These are phyloP conservation scores for Myripristis jacobus DNA, from an alignment of 2,797 vertebrate genomes.

Conservation along the genomic window DNA sequence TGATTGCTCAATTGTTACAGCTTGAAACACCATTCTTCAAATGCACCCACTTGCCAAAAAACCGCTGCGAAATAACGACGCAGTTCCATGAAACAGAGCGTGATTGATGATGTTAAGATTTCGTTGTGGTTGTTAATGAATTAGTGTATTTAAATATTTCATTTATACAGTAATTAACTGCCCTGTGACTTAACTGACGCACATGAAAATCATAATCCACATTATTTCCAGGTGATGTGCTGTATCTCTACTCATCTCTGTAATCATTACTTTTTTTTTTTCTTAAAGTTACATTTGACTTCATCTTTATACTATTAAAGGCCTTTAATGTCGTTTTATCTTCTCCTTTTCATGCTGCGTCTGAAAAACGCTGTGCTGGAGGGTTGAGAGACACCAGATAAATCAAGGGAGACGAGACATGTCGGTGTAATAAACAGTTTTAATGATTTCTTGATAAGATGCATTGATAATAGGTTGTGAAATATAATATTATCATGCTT, in stretches of 20 bases:
- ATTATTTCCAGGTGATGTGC: no score
- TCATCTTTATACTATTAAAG: not conserved
- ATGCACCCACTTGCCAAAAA: slow-evolving; percentile 8
- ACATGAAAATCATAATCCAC: not conserved
- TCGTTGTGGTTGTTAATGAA: not conserved
- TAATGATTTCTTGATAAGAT: slow-evolving; percentile 32
- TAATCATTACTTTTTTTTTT: not conserved
- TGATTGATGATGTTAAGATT: not conserved
- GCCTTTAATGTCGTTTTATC: not conserved
- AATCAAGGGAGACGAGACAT: slow-evolving; percentile 5
- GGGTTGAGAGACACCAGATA: not conserved
- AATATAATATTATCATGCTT: not conserved
- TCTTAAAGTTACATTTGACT: no score
- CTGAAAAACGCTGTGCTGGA: not conserved
- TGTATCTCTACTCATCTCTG: no score
- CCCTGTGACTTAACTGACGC: not conserved
- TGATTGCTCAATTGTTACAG: slow-evolving; percentile 11
- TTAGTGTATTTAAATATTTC: not conserved
- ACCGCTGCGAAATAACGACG: not conserved
- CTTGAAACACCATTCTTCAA: not conserved
- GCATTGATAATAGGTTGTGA: not conserved
- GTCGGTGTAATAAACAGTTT: slow-evolving; percentile 18
- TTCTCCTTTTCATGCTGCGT: not conserved
- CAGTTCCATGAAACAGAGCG: not conserved
- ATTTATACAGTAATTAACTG: not conserved